Base-by-base conservation (phyloP, 2,888 invertebrate genomes). In the Dendrolimus pini region DNA sequence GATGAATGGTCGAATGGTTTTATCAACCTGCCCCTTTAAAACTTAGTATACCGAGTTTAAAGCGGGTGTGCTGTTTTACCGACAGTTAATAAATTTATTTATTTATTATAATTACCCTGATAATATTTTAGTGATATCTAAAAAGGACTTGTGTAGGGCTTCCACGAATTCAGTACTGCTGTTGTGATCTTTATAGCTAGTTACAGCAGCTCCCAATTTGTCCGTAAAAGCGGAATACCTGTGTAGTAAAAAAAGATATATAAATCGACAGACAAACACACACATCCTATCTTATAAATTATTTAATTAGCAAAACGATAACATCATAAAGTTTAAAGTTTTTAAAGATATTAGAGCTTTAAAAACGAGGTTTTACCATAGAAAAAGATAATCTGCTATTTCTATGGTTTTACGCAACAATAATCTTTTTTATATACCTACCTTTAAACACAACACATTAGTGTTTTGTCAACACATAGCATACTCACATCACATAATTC, bases 211-310 rank as follows among this genome's bases (percentile, higher is more conserved):
- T 12, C 98, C 98, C 42, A 98, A 88, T 66, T 93, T 93, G 65
- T 96, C 93, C 41, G 96, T 94, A 71, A 95, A 94, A 52, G 98
- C 97, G 58, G 95, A 95, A 81, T 99, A 99, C 56, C 97, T 98
- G 80, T 84, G 75, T 47, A 47, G 12, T 47, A 47, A 10, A 47
- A 47, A 47, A 47, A 9, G 8, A 10, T 47, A 47, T 47, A 47
- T 47, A 47, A 9, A 2, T 12, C 8, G 9, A 41, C 12, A 7
- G 30, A 7, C 30, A 30, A 6, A 30, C 30, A 30, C 30, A 6
- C 6, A 30, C 30, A 30, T 30, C 30, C 6, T 30, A n/a, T 52
- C 47, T 7, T 18, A 42, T 10, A 14, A 12, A 14, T 55, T 13
- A 54, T 54, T 54, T 14, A n/a, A 54, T 9, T 54, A 54, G 7